These are phyloP conservation scores for Mus spicilegus DNA, from an alignment of 2,113 vertebrate genomes.

Conservation along the genomic window DNA sequence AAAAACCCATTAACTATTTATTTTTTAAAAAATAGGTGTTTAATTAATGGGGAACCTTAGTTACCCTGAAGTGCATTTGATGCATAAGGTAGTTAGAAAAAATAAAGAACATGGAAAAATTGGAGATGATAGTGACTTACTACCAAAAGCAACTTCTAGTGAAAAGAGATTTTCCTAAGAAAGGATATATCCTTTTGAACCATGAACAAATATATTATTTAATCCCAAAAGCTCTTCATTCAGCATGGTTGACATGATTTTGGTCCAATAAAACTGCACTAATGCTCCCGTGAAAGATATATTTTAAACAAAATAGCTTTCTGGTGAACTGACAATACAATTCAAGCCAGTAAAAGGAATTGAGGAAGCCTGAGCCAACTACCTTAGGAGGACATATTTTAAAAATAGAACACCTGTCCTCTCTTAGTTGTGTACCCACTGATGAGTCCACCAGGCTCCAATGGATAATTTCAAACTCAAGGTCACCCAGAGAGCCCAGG, in stretches of 20 bases:
- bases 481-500: not conserved
- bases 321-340: slow-evolving; percentile 45
- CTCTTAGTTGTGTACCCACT: not conserved
- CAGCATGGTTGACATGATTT: slow-evolving; percentile 35
- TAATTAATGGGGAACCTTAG: slow-evolving; percentile 12
- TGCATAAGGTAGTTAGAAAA: slow-evolving; percentile 2
- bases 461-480: slow-evolving; percentile 37
- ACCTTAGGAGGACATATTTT: slow-evolving; percentile 36
- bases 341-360: slow-evolving; percentile 46
- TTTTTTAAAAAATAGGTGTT: not conserved
- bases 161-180: not conserved
- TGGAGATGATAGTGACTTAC: slow-evolving; percentile 1
- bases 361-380: slow-evolving; percentile 24
- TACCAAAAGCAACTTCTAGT: slow-evolving; percentile 31
- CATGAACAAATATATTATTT: slow-evolving; percentile 36
- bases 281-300: slow-evolving; percentile 34
- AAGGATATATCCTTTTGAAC: not conserved
- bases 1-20: slow-evolving; percentile 60
- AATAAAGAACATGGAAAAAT: slow-evolving; percentile 25
- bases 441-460: not conserved
- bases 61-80: slow-evolving; percentile 37
- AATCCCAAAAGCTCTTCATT: slow-evolving; percentile 33
- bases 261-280: slow-evolving; percentile 54
- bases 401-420: not conserved
- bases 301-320: slow-evolving; percentile 54